Base-by-base conservation (phyloP, 2,888 invertebrate species). In the Clitarchus hookeri region DNA sequence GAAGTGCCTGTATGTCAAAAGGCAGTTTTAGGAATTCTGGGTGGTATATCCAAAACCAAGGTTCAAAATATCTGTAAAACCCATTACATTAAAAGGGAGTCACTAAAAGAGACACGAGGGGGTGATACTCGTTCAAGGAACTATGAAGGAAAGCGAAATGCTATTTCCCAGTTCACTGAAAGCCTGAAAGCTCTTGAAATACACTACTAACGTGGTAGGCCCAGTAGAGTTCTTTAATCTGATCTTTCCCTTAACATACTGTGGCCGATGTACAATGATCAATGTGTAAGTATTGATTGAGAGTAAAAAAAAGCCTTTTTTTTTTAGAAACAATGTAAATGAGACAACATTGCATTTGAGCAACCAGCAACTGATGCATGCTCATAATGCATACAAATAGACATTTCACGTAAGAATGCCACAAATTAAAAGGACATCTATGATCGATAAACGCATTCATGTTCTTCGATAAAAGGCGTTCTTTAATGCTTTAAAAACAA, bases 81-180 rank as follows among this genome's bases (percentile, higher is more conserved):
- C 9, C 9, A 19, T 78, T 78, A 78, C 78, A 78, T 78, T 12
- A 78, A 78, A 78, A 23, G 78, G n/a, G 78, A 78, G 19, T 11
- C 78, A 78, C 78, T 78, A 12, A 78, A 19, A 23, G 78, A 78
- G 78, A 78, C 11, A 26, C 78, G 78, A 78, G 78, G 78, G 78
- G 78, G 78, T 78, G 9, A 78, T 78, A 78, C n/a, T 78, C 6
- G 78, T 6, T 78, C 4, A 12, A n/a, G 19, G 78, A 78, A 0
- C 11, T 78, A 78, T 23, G 78, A 78, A 78, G 78, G 78, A 78
- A 6, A 78, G 78, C 78, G 78, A 78, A n/a, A 78, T n/a, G 78
- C 78, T 78, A 78, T 78, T 78, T 78, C 78, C 78, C 78, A 78
- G 78, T 78, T 78, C n/a, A 78, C 19, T 78, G 13, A 78, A 78